A percentile compares a stretch with the other conserved stretches of the same genome.
These are phyloP conservation scores for Nemurella pictetii DNA, from an alignment of 2,888 invertebrate species.

Conservation along the genomic window DNA sequence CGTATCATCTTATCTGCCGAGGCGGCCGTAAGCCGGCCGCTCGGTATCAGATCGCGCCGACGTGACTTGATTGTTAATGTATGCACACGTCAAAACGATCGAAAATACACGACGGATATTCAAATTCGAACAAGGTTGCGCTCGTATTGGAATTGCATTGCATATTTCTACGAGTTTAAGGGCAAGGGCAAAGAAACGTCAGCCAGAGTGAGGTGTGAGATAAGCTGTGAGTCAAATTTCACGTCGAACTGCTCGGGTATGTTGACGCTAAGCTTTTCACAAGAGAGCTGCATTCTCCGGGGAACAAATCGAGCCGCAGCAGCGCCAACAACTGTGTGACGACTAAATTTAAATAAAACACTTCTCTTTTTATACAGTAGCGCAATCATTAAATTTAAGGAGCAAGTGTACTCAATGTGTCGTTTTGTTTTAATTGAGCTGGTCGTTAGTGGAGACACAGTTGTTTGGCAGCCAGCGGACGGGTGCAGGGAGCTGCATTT, in stretches of 20 bases:
- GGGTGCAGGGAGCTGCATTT: no score
- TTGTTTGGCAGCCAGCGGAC: no score
- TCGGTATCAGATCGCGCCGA: background rate
- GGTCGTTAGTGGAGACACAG: no score
- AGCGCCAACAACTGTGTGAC: no score
- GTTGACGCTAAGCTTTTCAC: background rate
- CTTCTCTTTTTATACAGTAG: no score
- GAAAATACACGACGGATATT: background rate
- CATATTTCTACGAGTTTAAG: background rate
- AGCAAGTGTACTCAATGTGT: no score
- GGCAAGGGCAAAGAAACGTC: background rate
- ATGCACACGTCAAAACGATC: background rate
- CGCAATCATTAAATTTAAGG: no score
- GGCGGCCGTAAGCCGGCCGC: background rate
- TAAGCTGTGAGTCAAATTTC: no score
- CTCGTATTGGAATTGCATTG: background rate
- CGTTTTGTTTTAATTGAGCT: no score
- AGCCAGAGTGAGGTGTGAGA: no score
- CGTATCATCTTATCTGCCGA: constrained; percentile 35
- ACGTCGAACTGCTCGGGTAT: background rate
- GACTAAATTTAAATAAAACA: no score
- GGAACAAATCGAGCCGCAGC: no score
- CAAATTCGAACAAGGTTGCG: background rate
- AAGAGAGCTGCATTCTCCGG: background rate
- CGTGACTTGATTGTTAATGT: constrained; percentile 18